phyloP scores from a whole-genome alignment of 2,888 invertebrate species.

The Odontocerum albicorne region DNA sequence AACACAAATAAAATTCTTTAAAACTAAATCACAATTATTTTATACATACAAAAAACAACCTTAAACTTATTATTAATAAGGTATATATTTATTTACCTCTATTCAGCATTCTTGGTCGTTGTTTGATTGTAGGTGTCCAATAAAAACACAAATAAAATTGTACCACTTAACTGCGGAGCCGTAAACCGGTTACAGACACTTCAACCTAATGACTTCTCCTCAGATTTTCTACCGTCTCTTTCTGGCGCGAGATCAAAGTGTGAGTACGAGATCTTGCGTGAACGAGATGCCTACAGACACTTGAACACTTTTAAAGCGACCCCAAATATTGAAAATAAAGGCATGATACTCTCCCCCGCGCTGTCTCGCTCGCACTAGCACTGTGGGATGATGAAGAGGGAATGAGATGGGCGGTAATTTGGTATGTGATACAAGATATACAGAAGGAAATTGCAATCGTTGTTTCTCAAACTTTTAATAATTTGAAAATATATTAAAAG shows the following conservation, averaged over 20 bases:
- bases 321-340: constrained; percentile 17
- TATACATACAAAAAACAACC: too few species aligned
- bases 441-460: not conserved
- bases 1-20: too few species aligned
- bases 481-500: not conserved
- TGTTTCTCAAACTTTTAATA: constrained; percentile 6
- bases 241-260: not conserved
- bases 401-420: constrained; percentile 9
- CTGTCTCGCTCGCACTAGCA: constrained; percentile 11
- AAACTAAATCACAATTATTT: too few species aligned
- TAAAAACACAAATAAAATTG: constrained; percentile 14
- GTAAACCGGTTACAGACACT: constrained; percentile 16
- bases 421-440: constrained; percentile 22
- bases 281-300: not conserved
- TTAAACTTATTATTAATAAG: too few species aligned
- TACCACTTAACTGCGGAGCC: constrained; percentile 14
- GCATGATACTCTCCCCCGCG: constrained; percentile 20
- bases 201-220: constrained; percentile 6
- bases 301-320: constrained; percentile 20
- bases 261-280: not conserved
- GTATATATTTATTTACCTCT: too few species aligned
- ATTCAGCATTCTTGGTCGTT: too few species aligned
- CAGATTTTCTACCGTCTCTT: constrained; percentile 10
- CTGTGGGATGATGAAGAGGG: not conserved
- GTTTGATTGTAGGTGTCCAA: not conserved